phyloP scores from a whole-genome alignment of 2,888 invertebrate species.

The Brachyopa scutellaris region DNA sequence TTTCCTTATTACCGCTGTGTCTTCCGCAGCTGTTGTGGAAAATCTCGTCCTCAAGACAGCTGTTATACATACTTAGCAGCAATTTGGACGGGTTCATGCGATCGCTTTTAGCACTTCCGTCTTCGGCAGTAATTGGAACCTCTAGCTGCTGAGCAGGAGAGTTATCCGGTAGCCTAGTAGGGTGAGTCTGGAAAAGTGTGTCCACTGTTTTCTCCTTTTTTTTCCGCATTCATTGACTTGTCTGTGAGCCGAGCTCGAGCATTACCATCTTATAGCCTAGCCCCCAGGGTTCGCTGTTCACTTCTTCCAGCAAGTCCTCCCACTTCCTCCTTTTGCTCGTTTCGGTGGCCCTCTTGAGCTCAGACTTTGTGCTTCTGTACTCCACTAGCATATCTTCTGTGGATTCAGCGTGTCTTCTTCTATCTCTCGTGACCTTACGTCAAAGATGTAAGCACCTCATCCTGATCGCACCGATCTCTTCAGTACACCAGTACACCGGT shows the following conservation, averaged over 20 bases:
- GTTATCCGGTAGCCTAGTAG: neutral
- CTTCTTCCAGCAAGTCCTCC: neutral
- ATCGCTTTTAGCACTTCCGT: slow-evolving; percentile 34
- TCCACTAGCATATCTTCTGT: neutral
- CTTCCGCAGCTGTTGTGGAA: slow-evolving; percentile 39
- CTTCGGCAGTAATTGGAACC: no score
- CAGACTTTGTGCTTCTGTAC: neutral
- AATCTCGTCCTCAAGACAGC: slow-evolving; percentile 17
- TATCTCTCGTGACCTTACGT: slow-evolving; percentile 16
- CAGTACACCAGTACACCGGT: slow-evolving; percentile 25
- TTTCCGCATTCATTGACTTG: no score
- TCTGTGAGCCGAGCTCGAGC: no score
- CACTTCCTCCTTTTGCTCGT: neutral
- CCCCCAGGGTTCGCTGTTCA: neutral
- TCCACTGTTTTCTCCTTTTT: neutral
- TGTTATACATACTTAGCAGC: slow-evolving; percentile 37
- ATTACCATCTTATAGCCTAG: no score
- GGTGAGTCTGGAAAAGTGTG: neutral
- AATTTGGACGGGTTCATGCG: slow-evolving; percentile 9
- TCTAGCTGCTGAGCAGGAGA: no score
- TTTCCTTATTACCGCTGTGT: no score
- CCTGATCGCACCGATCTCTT: slow-evolving; percentile 15
- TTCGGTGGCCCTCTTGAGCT: slow-evolving; percentile 2
- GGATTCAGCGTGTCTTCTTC: neutral
- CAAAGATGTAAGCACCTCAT: slow-evolving; percentile 3